Conservation (phyloP, 2,113 vertebrate species). For the Lucifuga dentata region DNA sequence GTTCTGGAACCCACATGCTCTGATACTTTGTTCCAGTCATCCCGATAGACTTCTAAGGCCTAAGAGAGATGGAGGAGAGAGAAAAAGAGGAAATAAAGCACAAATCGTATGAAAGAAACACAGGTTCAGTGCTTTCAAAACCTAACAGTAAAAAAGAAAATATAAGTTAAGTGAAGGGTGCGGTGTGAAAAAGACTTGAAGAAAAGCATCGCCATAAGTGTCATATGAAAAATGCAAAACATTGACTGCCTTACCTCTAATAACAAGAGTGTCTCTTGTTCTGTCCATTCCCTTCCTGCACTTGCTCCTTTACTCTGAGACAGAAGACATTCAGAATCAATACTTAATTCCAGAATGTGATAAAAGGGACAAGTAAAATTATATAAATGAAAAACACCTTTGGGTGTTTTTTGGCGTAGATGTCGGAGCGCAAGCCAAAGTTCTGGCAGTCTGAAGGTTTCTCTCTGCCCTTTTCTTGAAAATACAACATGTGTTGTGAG, state of each 20-base stretch:
- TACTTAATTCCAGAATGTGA: not conserved
- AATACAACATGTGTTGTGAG: constrained; percentile 96
- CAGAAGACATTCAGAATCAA: not conserved
- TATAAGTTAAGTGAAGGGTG: too few species aligned
- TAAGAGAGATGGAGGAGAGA: constrained; percentile 51
- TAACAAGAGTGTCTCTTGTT: constrained; percentile 94
- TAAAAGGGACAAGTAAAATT: not conserved
- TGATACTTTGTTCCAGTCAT: constrained; percentile 99
- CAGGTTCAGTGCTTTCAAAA: too few species aligned
- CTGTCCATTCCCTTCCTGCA: constrained; percentile 96
- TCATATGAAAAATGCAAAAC: too few species aligned
- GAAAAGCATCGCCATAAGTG: too few species aligned
- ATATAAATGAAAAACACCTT: constrained; percentile 79
- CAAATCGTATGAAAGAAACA: too few species aligned
- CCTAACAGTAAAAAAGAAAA: too few species aligned
- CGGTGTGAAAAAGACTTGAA: too few species aligned
- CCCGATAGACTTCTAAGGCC: constrained; percentile 98
- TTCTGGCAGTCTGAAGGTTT: constrained; percentile 94
- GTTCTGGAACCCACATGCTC: constrained; percentile 97
- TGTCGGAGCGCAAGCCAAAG: constrained; percentile 94
- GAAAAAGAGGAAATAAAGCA: not conserved
- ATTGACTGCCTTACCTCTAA: constrained; percentile 85
- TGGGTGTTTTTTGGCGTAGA: constrained; percentile 96
- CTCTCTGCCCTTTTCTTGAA: constrained; percentile 93
- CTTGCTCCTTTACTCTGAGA: constrained; percentile 93